phyloP scores from a whole-genome alignment of 2,888 invertebrate species.

The Aricia artaxerxes region DNA sequence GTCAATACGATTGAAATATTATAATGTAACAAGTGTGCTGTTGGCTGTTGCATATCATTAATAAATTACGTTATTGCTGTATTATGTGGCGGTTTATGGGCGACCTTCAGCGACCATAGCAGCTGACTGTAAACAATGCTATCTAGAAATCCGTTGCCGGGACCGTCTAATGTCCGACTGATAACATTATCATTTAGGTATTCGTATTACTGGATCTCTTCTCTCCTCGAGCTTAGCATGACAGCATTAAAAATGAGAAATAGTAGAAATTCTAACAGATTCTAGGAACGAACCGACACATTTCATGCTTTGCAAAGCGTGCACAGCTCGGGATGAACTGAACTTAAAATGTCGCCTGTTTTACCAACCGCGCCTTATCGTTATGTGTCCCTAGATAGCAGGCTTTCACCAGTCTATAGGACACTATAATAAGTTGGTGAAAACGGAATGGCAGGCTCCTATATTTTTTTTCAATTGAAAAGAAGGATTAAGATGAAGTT shows the following conservation, averaged over 20 bases:
- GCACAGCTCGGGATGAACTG: too few relatives aligned
- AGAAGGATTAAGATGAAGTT: neutral
- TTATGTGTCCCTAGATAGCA: too few relatives aligned
- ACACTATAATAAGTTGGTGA: neutral
- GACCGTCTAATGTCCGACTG: neutral
- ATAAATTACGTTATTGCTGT: constrained; percentile 34
- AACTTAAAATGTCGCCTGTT: too few relatives aligned
- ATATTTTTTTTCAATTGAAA: neutral
- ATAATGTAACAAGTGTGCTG: neutral
- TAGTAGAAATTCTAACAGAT: too few relatives aligned
- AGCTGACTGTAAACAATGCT: neutral
- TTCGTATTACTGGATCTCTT: neutral
- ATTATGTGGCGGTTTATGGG: neutral
- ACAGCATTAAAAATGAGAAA: neutral
- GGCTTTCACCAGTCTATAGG: too few relatives aligned
- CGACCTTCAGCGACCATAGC: neutral
- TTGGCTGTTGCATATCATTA: constrained; percentile 18
- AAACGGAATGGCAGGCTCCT: neutral
- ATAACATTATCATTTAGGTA: neutral
- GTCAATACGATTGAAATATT: constrained; percentile 2
- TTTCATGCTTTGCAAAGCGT: too few relatives aligned
- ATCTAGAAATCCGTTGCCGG: neutral
- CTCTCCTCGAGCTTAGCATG: neutral
- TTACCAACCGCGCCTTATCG: too few relatives aligned
- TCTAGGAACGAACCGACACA: too few relatives aligned